Evolutionary conservation across 92 coral and sea anemone species (phyloP), one percentile per base, ranked within the genome.

Genomic region (Bergia sp.): DNA sequence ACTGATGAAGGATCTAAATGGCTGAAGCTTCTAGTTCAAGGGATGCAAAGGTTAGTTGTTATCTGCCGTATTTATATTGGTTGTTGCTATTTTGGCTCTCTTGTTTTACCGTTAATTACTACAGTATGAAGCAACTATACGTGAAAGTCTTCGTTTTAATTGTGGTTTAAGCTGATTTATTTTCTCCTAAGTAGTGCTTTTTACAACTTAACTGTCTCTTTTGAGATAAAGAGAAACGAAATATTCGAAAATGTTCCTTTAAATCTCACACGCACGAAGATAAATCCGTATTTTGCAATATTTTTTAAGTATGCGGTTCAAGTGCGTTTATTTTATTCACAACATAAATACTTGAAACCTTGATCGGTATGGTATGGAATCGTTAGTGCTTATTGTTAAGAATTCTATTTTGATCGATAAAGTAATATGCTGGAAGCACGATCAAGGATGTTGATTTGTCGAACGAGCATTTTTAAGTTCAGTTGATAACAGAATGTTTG

Each of bases 1-100:
- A 93, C 98, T 93, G 86, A 80, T 86, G 92, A 90, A 94, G 92
- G 91, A 88, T 94, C 94, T 95, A 92, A 73, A 95, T 95, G 98
- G 98, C 96, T 92, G 93, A 92, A 86, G 91, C 94, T 85, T 86
- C 85, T 76, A 90, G 73, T 65, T 75, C 90, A 37, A 89, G 88
- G 81, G 92, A 92, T 80, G 79, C 47, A 75, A 88, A 92, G 94
- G 98, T 95, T 69, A 75, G 96, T 83, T 47, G 85, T 53, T 74
- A 39, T 77, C 21, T 47, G 41, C 42, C 47, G 38, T 13, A 18
- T 86, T 76, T 82, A 29, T 73, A 84, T 84, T 87, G 85, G 55
- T 81, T 41, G 86, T 91, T 65, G 79, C 66, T 29, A 50, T 58
- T 73, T 43, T 69, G 21, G 58, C 41, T 29, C 12, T 45, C 74